Conservation (phyloP, 2,797 vertebrate species). For the Bucorvus abyssinicus region DNA sequence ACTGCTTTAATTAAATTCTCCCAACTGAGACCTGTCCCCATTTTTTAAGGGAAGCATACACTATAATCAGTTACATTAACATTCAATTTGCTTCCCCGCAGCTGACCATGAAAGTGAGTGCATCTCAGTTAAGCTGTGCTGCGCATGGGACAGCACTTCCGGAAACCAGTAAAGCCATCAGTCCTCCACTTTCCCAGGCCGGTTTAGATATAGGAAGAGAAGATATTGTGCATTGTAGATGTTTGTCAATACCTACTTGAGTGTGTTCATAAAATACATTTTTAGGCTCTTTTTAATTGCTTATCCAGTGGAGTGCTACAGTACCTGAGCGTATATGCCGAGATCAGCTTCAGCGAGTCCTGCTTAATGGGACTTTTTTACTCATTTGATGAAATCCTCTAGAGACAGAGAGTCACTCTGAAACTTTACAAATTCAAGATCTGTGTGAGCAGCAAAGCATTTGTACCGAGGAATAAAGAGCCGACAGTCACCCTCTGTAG, state of each 20-base stretch:
- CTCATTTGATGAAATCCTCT: background rate
- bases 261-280: background rate
- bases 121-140: background rate
- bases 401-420: background rate
- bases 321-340: too few relatives aligned
- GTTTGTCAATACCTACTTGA: background rate
- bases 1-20: slow-evolving; percentile 62
- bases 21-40: slow-evolving; percentile 54
- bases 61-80: slow-evolving; percentile 19
- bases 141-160: background rate
- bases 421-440: background rate
- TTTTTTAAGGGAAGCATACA: slow-evolving; percentile 38
- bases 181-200: background rate
- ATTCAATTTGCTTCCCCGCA: slow-evolving; percentile 22
- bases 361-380: background rate
- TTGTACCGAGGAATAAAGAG: background rate
- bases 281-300: background rate
- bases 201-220: background rate
- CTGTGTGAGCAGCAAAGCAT: background rate
- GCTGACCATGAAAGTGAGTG: background rate
- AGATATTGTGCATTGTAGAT: background rate
- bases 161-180: background rate
- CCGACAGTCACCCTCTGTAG: background rate
- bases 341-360: background rate
- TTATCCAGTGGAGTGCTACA: background rate